Conservation (phyloP, 2,888 invertebrate species). For the Caenorhabditis afra region DNA sequence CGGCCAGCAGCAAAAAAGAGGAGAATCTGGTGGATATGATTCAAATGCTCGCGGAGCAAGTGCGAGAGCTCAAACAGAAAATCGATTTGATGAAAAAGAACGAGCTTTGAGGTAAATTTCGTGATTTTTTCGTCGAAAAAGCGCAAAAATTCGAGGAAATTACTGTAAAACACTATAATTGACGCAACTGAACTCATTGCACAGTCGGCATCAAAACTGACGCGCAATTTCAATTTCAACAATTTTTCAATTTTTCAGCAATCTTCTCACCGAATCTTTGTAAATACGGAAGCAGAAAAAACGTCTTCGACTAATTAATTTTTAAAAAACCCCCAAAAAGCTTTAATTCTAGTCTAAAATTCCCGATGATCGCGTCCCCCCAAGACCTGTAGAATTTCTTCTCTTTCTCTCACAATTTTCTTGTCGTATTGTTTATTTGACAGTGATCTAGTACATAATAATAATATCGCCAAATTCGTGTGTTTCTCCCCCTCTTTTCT, state of each 20-base stretch:
- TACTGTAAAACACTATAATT: too few relatives aligned
- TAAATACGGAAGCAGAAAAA: too few relatives aligned
- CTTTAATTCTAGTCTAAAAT: neutral
- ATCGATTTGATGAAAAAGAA: constrained; percentile 19
- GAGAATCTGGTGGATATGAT: constrained; percentile 32
- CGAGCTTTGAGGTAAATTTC: constrained; percentile 1
- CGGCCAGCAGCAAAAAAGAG: constrained; percentile 22
- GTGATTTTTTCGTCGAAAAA: neutral
- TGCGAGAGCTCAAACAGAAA: constrained; percentile 34
- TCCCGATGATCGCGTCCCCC: neutral
- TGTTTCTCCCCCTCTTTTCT: neutral
- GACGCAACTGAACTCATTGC: too few relatives aligned
- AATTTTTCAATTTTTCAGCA: too few relatives aligned
- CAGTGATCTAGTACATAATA: constrained; percentile 10
- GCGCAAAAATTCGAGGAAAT: too few relatives aligned
- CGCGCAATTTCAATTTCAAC: too few relatives aligned
- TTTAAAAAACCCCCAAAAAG: too few relatives aligned
- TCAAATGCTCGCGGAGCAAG: constrained; percentile 17
- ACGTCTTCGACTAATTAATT: too few relatives aligned
- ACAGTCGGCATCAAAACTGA: too few relatives aligned
- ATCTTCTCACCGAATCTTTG: too few relatives aligned
- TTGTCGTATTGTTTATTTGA: constrained; percentile 25
- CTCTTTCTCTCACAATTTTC: constrained; percentile 16
- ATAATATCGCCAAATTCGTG: neutral
- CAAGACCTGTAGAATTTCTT: too few relatives aligned